Percentiles rank a stretch among this genome's conserved stretches.
Conservation (phyloP, 1,140 invertebrate species). For the Atta texana region DNA sequence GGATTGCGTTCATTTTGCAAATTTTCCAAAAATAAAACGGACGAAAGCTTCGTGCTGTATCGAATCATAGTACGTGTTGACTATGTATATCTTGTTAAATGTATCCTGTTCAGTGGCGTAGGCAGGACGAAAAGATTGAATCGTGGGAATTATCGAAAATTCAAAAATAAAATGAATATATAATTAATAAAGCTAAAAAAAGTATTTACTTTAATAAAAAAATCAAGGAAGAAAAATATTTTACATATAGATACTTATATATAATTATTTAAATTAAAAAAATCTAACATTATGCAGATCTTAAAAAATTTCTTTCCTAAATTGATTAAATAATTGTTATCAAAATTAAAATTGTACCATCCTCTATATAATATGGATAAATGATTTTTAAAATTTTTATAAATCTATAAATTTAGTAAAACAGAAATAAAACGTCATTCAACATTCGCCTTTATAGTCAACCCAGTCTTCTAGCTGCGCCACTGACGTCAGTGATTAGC, state of each 20-base stretch:
- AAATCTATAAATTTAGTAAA: not conserved
- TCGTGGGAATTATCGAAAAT: not conserved
- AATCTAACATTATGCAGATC: too few relatives aligned
- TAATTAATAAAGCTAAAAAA: not conserved
- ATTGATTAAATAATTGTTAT: not conserved
- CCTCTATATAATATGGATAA: not conserved
- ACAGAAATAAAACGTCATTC: not conserved
- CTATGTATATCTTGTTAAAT: not conserved
- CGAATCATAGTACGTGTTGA: conserved; percentile 32
- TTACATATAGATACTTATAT: not conserved
- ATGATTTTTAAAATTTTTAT: not conserved
- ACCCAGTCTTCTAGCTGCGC: conserved; percentile 25
- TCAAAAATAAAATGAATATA: not conserved
- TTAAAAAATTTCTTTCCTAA: conserved; percentile 5
- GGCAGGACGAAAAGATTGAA: not conserved
- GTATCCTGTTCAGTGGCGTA: conserved; percentile 58
- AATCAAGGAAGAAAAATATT: not conserved
- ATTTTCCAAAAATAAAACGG: conserved; percentile 63
- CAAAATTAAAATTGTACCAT: not conserved
- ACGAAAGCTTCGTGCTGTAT: conserved; percentile 47
- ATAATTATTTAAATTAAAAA: not conserved
- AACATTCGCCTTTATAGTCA: not conserved
- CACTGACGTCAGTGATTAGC: conserved; percentile 72
- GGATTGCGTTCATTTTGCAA: conserved; percentile 72
- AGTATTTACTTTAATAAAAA: not conserved